Evolutionary conservation across 1,140 invertebrate genomes (phyloP), one percentile per base, ranked within the genome.

Genomic region (Micrasema minimum): DNA sequence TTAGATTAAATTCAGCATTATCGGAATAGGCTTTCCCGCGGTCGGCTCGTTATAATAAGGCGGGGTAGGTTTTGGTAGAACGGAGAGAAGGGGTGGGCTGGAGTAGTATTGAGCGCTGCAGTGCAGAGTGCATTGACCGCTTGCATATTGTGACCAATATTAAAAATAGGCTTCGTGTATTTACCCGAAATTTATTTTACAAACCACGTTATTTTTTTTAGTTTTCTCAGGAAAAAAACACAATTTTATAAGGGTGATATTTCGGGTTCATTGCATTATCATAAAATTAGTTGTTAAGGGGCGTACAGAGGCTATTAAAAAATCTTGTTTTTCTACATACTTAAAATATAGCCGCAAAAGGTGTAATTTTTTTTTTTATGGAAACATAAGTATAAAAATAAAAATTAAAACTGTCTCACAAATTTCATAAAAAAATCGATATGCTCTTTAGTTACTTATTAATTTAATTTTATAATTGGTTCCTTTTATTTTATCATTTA

Each of bases 31-130:
- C 46, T 20, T 16, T 10, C 46, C 20, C 46, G 20, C 46, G n/a
- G n/a, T n/a, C 20, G 16, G 16, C 16, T 20, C 43, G 43, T 45
- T 14, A 16, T 14, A n/a, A 45, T n/a, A 14, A 45, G 3, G 9
- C n/a, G 38, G 43, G 43, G 11, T 16, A 43, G 11, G 11, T 3
- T 2, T 16, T 5, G 14, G 11, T 2, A 43, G 11, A 5, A 16
- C 11, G 41, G 2, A 10, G 1, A 1, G 1, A 20, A 11, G 46
- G 18, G 18, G 46, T 48, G 46, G 16, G 18, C 18, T 16, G 11
- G 18, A 10, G 46, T 26, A 20, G 12, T 55, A 59, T 59, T 38
- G 55, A 59, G 55, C 55, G 55, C 55, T 59, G 55, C 55, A 59
- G 16, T 16, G 18, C 16, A 31, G 55, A 22, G 55, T 14, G 16